Evolutionary conservation across 2,888 invertebrate genomes (phyloP), one percentile per base, ranked within the genome.

Genomic region (Zele albiditarsus): DNA sequence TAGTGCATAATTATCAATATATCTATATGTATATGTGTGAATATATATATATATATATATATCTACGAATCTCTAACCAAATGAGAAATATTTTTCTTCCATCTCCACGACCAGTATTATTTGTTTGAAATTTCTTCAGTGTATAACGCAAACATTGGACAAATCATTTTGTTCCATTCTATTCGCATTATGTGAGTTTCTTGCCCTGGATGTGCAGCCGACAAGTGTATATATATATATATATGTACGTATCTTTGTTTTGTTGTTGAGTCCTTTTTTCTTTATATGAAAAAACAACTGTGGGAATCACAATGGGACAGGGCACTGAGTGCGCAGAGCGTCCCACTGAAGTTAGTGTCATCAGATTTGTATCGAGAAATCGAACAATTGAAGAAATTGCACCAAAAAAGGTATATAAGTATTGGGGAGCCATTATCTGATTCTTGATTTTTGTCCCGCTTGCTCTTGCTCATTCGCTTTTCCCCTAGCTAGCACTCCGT

Each of bases 381-480:
- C 88, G 84, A 42, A 89, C 88, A 46, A 88, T 89, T 71, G 89
- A 89, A 75, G 89, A 89, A 80, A 89, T 89, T 73, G 87, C 88
- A 28, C 89, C 89, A 42, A 89, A 89, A 83, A 89, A 89, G 88
- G 89, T 89, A 82, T 53, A 78, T 31, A 16, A 71, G 0, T 60
- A 49, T 67, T 27, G 10, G 2, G 12, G 38, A 38, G 38, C 38
- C 33, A 68, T 33, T 33, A 14, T 38, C 46, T 38, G 49, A 27
- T 33, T 62, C 33, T 65, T 53, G n/a, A 10, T 20, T 20, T 31
- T 60, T 65, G 63, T 62, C 25, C 60, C 5, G 27, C 5, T 14
- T 62, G 16, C 53, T 60, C 42, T 27, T 58, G 53, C 25, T 63
- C 62, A 27, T 31, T 38, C 38, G 42, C 33, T 67, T 65, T 65